Conservation (phyloP, 2,113 vertebrate species). For the Crocuta crocuta region DNA sequence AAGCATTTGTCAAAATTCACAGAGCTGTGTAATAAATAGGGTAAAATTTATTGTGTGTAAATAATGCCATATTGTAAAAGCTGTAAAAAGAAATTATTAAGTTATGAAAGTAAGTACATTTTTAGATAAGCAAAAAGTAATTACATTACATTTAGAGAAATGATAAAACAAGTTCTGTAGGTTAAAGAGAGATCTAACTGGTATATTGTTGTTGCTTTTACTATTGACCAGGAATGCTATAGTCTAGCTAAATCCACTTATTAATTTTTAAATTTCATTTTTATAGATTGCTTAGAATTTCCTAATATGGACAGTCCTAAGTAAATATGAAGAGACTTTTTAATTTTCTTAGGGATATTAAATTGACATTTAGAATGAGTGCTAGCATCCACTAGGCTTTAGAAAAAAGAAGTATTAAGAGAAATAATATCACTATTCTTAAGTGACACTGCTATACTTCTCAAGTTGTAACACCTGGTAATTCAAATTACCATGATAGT, state of each 20-base stretch:
- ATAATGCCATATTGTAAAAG: not conserved
- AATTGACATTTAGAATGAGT: not conserved
- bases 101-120: not conserved
- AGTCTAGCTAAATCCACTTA: not conserved
- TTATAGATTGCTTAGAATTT: not conserved
- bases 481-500: not conserved
- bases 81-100: not conserved
- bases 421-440: not conserved
- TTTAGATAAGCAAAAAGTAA: not conserved
- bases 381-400: not conserved
- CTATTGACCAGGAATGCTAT: not conserved
- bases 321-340: not conserved
- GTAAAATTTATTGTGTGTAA: not conserved
- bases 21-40: not conserved
- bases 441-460: not conserved
- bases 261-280: not conserved
- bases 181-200: not conserved
- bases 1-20: not conserved
- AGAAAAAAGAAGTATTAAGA: not conserved
- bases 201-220: not conserved
- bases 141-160: not conserved
- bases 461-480: not conserved
- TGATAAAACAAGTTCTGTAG: not conserved
- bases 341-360: not conserved
- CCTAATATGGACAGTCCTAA: not conserved